These are phyloP conservation scores for Watersipora subatra DNA, from an alignment of 1,140 invertebrate genomes.

Conservation along the genomic window DNA sequence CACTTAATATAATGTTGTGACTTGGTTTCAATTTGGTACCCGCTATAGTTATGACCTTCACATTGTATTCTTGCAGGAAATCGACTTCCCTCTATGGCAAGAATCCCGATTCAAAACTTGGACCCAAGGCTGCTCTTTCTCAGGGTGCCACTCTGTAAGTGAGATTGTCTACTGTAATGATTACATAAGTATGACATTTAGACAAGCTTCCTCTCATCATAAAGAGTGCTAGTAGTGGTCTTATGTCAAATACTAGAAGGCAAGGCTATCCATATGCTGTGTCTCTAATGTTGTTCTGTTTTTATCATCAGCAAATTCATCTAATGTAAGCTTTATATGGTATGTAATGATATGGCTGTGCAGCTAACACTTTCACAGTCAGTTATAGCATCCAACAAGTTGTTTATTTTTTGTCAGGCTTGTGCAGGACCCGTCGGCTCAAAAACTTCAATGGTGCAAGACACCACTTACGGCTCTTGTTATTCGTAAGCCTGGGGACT, in stretches of 20 bases:
- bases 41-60: too few relatives aligned
- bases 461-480: conserved; percentile 82
- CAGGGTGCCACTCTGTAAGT: conserved; percentile 1
- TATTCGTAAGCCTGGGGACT: conserved; percentile 87
- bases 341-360: too few relatives aligned
- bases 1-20: not conserved
- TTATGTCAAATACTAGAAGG: not conserved
- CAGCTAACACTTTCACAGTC: too few relatives aligned
- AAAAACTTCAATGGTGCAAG: conserved; percentile 90
- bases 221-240: not conserved
- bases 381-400: not conserved
- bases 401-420: conserved; percentile 53
- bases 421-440: conserved; percentile 89
- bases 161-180: not conserved
- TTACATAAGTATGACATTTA: not conserved
- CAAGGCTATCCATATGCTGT: not conserved
- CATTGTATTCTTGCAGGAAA: not conserved
- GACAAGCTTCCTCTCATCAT: conserved; percentile 3
- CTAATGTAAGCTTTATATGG: too few relatives aligned
- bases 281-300: not conserved
- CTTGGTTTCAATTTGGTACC: not conserved
- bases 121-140: not conserved
- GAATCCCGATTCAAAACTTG: not conserved
- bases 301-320: too few relatives aligned
- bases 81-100: not conserved